A percentile compares a stretch with the other conserved stretches of the same genome.
Conservation (phyloP, 1,140 invertebrate species). For the Penaeus japonicus region DNA sequence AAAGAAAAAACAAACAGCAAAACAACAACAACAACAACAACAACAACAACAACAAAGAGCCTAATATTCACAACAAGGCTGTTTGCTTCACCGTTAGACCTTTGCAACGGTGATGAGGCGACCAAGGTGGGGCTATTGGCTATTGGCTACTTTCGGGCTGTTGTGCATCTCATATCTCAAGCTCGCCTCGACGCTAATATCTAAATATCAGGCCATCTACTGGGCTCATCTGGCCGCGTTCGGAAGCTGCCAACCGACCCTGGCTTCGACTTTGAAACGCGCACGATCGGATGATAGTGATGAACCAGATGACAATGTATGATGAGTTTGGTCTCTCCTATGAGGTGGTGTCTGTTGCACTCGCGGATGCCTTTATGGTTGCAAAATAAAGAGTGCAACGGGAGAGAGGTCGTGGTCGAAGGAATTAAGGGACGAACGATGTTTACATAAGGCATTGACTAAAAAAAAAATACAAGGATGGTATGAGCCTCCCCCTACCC, state of each 20-base stretch:
- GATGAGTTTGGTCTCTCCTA: no score
- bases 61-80: neutral
- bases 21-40: neutral
- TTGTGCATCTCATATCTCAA: conserved; percentile 44
- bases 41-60: neutral
- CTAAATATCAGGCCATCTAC: conserved; percentile 44
- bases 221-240: conserved; percentile 29
- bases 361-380: no score
- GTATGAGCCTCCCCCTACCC: no score
- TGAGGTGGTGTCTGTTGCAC: no score
- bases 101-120: neutral
- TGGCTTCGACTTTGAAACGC: neutral
- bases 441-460: no score
- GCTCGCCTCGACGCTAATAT: conserved; percentile 37
- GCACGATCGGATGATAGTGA: no score
- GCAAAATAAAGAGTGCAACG: no score
- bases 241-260: neutral
- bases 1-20: neutral
- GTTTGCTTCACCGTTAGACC: neutral
- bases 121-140: conserved; percentile 25
- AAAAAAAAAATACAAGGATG: no score
- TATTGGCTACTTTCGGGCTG: conserved; percentile 45
- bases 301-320: no score
- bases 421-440: no score
- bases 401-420: no score